Conservation (phyloP, 2,888 invertebrate genomes). For the Rhingia rostrata region DNA sequence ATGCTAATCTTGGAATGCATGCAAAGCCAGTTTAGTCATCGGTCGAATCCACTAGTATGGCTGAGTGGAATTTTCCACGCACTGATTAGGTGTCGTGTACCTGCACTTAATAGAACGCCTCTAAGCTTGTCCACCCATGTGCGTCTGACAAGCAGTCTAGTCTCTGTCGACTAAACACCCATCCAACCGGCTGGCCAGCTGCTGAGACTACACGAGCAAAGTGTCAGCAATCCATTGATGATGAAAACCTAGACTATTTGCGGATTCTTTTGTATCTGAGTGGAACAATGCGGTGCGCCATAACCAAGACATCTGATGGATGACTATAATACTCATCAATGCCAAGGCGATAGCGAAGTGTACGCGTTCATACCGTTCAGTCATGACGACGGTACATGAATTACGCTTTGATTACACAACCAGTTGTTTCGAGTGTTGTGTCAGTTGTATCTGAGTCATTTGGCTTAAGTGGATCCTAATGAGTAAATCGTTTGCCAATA, state of each 20-base stretch:
- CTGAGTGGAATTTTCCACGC: constrained; percentile 17
- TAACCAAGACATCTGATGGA: too few relatives aligned
- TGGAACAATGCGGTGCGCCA: too few relatives aligned
- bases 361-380: background rate
- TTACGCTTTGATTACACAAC: constrained; percentile 17
- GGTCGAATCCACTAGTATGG: background rate
- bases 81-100: too few relatives aligned
- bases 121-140: background rate
- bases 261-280: constrained; percentile 5
- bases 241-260: background rate
- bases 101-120: background rate
- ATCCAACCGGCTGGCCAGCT: background rate
- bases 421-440: background rate
- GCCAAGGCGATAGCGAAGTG: constrained; percentile 1
- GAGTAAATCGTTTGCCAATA: background rate
- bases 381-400: background rate
- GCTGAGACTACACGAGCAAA: too few relatives aligned
- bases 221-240: too few relatives aligned
- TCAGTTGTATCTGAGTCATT: background rate
- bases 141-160: background rate
- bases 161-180: background rate
- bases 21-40: background rate
- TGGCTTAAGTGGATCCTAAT: background rate
- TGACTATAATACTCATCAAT: background rate
- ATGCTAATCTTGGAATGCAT: background rate